phyloP scores from a whole-genome alignment of 1,140 invertebrate species.

The Aethina tumida region DNA sequence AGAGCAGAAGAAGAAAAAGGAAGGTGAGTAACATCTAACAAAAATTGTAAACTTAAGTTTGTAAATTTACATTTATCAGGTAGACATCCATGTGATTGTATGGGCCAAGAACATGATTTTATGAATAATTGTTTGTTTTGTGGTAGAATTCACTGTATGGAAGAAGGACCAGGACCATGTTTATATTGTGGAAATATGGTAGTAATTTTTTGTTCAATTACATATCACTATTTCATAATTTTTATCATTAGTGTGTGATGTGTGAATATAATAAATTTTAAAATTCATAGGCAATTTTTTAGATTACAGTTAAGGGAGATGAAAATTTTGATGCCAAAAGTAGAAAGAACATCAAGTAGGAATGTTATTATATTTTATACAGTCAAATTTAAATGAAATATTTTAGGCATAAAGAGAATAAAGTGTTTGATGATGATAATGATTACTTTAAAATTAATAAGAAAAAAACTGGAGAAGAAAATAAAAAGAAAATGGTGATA shows the following conservation, averaged over 20 bases:
- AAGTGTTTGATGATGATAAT: conserved; percentile 89
- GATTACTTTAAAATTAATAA: conserved; percentile 83
- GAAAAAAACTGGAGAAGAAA: conserved; percentile 55
- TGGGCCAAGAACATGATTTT: conserved; percentile 81
- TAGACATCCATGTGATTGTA: conserved; percentile 80
- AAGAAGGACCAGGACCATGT: conserved; percentile 95
- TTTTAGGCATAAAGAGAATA: conserved; percentile 47
- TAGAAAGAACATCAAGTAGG: conserved; percentile 2
- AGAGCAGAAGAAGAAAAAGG: conserved; percentile 21
- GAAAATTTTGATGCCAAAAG: conserved; percentile 11
- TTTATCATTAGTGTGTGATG: not conserved
- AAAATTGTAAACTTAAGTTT: conserved; percentile 5
- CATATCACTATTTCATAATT: conserved; percentile 1
- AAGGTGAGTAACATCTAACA: conserved; percentile 14
- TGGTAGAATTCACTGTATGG: conserved; percentile 88
- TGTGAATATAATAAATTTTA: not conserved
- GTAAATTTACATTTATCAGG: conserved; percentile 43
- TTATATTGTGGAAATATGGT: conserved; percentile 82
- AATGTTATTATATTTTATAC: not conserved
- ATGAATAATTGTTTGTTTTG: conserved; percentile 92
- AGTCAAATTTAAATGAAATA: conserved; percentile 1
- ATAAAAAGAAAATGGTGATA: conserved; percentile 47
- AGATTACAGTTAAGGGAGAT: conserved; percentile 20
- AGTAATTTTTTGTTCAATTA: conserved; percentile 16
- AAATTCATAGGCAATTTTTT: conserved; percentile 5